Conservation (phyloP, 2,113 vertebrate species). For the Sapajus apella region DNA sequence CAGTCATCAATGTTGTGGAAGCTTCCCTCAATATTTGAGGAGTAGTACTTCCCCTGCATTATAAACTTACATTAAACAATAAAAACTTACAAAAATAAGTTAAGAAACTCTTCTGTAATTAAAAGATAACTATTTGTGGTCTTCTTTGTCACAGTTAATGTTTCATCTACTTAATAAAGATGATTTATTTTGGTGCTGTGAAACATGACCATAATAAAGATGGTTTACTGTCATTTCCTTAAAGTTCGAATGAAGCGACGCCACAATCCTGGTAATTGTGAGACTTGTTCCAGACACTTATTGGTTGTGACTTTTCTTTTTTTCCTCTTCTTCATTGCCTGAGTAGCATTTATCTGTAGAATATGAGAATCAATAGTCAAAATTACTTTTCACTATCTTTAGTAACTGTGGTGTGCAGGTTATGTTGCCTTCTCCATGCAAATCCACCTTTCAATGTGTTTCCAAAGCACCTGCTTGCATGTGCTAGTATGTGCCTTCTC, state of each 20-base stretch:
- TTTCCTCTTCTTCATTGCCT: neutral
- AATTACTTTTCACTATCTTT: slow-evolving; percentile 7
- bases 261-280: slow-evolving; percentile 56
- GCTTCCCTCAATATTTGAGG: neutral
- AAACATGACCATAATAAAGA: neutral
- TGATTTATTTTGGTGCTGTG: neutral
- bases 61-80: neutral
- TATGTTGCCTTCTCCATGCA: neutral
- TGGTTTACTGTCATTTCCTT: neutral
- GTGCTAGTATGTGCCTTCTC: neutral
- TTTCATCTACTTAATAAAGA: slow-evolving; percentile 24
- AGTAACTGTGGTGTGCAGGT: neutral
- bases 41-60: neutral
- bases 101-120: slow-evolving; percentile 35
- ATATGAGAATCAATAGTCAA: slow-evolving; percentile 50
- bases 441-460: neutral
- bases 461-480: neutral
- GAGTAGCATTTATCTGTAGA: slow-evolving; percentile 51
- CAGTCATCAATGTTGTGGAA: neutral
- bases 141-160: slow-evolving; percentile 40
- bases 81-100: slow-evolving; percentile 56
- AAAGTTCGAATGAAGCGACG: neutral
- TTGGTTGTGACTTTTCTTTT: neutral
- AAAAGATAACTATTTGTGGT: slow-evolving; percentile 18
- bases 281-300: slow-evolving; percentile 16